Conservation (phyloP, 2,113 vertebrate genomes). For the Clarias magur region DNA sequence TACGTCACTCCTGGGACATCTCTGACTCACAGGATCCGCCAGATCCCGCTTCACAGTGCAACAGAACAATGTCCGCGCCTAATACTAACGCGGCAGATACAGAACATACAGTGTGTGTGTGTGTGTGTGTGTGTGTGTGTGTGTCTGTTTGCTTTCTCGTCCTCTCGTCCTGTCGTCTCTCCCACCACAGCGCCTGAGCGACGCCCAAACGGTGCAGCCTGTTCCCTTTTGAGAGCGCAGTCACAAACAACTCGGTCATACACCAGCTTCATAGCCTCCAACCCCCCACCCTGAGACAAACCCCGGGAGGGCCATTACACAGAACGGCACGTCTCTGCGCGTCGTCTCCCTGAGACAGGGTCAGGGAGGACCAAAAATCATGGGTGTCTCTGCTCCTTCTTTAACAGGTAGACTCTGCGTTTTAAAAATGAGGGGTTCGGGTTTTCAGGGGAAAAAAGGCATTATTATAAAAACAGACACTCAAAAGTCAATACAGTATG, state of each 20-base stretch:
- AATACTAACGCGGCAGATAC: constrained; percentile 29
- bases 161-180: constrained; percentile 22
- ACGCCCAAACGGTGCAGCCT: constrained; percentile 22
- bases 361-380: background rate
- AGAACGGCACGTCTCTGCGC: constrained; percentile 17
- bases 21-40: constrained; percentile 36
- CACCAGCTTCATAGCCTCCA: constrained; percentile 28
- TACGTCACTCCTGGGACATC: constrained; percentile 27
- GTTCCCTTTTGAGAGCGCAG: constrained; percentile 46
- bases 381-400: background rate
- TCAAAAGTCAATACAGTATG: background rate
- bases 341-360: constrained; percentile 20
- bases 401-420: background rate
- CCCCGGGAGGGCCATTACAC: constrained; percentile 46
- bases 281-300: constrained; percentile 25
- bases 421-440: background rate
- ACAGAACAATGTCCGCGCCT: background rate
- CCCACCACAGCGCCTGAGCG: background rate
- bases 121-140: background rate
- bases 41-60: constrained; percentile 15
- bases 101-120: background rate
- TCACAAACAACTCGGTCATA: constrained; percentile 49
- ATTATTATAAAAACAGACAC: background rate
- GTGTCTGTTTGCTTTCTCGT: background rate
- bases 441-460: background rate